Base-by-base conservation (phyloP, 2,797 vertebrate genomes). In the Botia almorhae region DNA sequence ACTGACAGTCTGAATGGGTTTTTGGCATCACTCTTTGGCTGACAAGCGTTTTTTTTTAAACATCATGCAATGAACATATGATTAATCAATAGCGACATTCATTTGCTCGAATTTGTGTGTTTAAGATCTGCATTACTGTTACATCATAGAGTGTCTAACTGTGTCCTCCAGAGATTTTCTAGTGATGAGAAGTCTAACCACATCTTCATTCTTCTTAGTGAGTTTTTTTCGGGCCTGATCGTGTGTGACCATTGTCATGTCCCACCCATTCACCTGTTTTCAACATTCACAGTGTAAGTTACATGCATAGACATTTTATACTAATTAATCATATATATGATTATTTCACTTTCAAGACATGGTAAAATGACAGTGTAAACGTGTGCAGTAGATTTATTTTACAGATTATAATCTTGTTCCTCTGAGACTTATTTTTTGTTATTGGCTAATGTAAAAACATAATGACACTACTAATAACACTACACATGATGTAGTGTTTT, bases 181-280 rank as follows among this genome's bases (percentile, higher is more conserved):
- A 16, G 96, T 98, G 82, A 99, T 95, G 87, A 99, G 92, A 46
- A 99, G 94, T 39, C 98, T 93, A 1, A 99, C 98, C 16, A 98
- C 94, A 3, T 96, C 95, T 88, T 99, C 96, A 0, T 93, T 96
- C 87, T 96, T 96, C 90, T 97, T 99, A 0, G 98, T 99, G 85
- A 99, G 93, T 86, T 93, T 94, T 91, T 98, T 99, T 82, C 97
- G 94, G 0, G 98, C 98, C 87, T 97, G 94, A 92, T 99, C 97
- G 0, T 99, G 98, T 26, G 97, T 99, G 86, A 98, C 96, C 97
- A 99, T 96, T 58, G 98, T 99, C 98, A 99, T 99, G 79, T 99
- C 98, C 96, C 97, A 99, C 82, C 98, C 98, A 1, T 99, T 99
- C 78, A 99, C 98, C 98, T 99, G 85, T 21, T 43, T 69, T 39